Base-by-base conservation (phyloP, 1,140 invertebrate species). In the Nasonia vitripennis region DNA sequence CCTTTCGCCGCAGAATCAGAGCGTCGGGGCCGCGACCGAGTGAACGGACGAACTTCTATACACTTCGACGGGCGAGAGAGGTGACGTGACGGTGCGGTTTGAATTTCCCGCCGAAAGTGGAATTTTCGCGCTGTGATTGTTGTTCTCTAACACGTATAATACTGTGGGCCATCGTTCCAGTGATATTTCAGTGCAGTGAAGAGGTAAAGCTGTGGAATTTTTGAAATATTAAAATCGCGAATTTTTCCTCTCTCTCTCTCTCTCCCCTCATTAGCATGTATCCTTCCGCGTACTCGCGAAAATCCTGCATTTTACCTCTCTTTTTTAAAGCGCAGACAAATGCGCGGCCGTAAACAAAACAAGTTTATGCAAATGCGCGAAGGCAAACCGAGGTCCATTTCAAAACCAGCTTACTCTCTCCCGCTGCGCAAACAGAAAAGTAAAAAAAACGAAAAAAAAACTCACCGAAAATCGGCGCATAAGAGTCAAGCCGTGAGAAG, bases 11-110 rank as follows among this genome's bases (percentile, higher is more conserved):
- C 23, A 17, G 23, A 71, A 71, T 31, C 20, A 71, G 68, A 71
- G 68, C 68, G 68, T 31, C 74, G 34, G 20, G 74, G 31, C 74
- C 74, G 37, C 74, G 74, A 75, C 31, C 41, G 74, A 75, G 31
- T 75, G 31, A 75, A 75, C 74, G 74, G 74, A 31, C 68, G 68
- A 71, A 71, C 23, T 71, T 71, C 31, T 70, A 6, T 9, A 3
- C 31, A 27, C 27, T 27, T 27, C 27, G 27, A 27, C 27, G 27
- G 27, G 27, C 27, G 27, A 27, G 31, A 11, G 31, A 31, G 68
- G 23, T 71, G 68, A 27, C 68, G 68, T 11, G 68, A 11, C 31
- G 27, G 68, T 67, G 62, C 27, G 9, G 68, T 31, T 71, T 31
- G 68, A 71, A 31, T 71, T 71, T 71, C 68, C 68, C 68, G 68